phyloP scores from a whole-genome alignment of 2,797 vertebrate species.

The Chromis chromis region DNA sequence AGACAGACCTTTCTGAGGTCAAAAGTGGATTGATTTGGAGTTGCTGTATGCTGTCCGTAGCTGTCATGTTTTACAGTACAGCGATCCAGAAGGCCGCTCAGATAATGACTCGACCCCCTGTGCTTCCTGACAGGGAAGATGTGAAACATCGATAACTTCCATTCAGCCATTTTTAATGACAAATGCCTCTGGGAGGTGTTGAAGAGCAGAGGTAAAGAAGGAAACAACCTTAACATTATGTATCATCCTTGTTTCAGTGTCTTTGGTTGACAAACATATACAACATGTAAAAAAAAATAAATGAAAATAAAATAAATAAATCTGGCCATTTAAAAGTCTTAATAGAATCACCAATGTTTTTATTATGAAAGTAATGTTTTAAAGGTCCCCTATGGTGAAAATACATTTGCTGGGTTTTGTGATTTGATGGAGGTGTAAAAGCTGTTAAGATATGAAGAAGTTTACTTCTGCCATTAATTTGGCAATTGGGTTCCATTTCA shows the following conservation, averaged over 20 bases:
- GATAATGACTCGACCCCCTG: slow-evolving; percentile 59
- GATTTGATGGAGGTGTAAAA: no score
- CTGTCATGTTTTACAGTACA: slow-evolving; percentile 72
- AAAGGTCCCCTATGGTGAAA: no score
- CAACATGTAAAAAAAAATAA: neutral
- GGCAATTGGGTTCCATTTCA: no score
- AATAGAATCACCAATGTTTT: no score
- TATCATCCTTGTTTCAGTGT: neutral
- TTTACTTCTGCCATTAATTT: no score
- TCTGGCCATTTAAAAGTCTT: no score
- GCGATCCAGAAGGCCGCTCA: slow-evolving; percentile 41
- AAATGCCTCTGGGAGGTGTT: slow-evolving; percentile 36
- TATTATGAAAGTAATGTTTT: no score
- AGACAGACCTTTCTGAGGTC: slow-evolving; percentile 16
- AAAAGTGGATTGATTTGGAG: slow-evolving; percentile 49
- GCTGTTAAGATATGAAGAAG: no score
- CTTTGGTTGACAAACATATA: neutral
- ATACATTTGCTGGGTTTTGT: no score
- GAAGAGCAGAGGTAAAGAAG: neutral
- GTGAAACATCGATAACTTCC: slow-evolving; percentile 52
- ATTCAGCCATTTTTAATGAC: slow-evolving; percentile 65
- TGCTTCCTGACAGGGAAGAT: slow-evolving; percentile 52
- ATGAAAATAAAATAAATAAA: no score
- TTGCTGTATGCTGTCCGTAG: slow-evolving; percentile 28
- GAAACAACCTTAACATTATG: neutral